phyloP scores from a whole-genome alignment of 2,113 vertebrate genomes.

The Alces alces region DNA sequence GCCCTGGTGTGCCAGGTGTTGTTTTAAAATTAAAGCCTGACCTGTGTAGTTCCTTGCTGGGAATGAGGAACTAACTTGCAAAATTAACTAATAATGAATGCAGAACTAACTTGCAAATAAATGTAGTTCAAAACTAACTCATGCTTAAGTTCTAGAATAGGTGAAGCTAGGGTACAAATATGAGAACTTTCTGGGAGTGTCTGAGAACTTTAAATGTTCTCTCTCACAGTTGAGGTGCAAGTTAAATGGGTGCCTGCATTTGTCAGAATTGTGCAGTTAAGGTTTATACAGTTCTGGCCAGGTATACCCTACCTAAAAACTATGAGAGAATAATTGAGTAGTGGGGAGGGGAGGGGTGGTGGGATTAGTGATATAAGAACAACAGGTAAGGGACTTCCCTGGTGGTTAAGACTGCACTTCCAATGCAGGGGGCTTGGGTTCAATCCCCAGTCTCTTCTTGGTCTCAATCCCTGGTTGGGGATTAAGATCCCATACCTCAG shows the following conservation, averaged over 20 bases:
- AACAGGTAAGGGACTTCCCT: neutral
- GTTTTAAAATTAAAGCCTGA: neutral
- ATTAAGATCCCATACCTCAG: neutral
- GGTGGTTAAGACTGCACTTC: neutral
- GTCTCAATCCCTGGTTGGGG: neutral
- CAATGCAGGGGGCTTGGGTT: neutral
- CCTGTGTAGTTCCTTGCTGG: neutral
- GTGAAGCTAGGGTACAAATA: neutral
- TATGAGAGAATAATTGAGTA: neutral
- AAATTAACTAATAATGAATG: neutral
- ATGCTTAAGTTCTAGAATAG: neutral
- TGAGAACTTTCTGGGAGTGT: neutral
- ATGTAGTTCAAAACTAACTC: neutral
- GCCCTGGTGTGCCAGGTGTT: neutral
- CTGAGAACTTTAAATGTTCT: neutral
- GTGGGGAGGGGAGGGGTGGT: neutral
- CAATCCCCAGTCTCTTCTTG: neutral
- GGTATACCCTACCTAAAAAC: neutral
- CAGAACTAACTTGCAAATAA: neutral
- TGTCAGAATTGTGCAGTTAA: neutral
- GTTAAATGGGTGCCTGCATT: neutral
- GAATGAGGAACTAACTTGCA: neutral
- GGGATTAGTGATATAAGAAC: neutral
- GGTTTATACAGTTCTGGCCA: neutral
- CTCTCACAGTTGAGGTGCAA: accelerated